phyloP scores from a whole-genome alignment of 2,888 invertebrate species.

The Andrena fulva region DNA sequence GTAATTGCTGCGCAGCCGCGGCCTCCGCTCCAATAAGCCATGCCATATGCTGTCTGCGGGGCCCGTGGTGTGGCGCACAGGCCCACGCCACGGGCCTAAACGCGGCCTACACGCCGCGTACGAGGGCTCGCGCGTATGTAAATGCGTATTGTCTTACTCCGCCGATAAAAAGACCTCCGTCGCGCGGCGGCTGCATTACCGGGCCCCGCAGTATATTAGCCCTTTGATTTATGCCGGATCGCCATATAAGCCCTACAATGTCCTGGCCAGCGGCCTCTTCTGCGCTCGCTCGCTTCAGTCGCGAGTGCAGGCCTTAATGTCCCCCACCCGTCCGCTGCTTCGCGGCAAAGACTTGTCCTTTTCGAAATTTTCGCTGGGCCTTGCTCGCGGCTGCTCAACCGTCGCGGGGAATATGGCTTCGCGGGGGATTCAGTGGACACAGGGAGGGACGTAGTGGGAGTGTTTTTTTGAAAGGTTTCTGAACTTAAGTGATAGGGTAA shows the following conservation, averaged over 20 bases:
- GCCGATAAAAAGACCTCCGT: constrained; percentile 82
- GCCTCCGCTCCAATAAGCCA: constrained; percentile 76
- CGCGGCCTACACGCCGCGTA: constrained; percentile 62
- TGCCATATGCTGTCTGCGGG: constrained; percentile 69
- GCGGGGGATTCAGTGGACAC: not conserved
- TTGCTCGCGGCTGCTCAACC: not conserved
- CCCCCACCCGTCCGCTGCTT: not conserved
- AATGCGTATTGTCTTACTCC: constrained; percentile 83
- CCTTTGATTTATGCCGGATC: constrained; percentile 83
- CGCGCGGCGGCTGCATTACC: constrained; percentile 79
- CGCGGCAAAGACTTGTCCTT: constrained; percentile 41
- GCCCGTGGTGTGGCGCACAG: constrained; percentile 27
- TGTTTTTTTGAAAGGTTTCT: no score
- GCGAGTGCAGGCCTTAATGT: constrained; percentile 28
- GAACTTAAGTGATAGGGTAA: no score
- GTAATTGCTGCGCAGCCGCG: constrained; percentile 79
- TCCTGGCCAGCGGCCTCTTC: constrained; percentile 60
- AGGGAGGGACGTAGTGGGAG: no score
- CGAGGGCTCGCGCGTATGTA: constrained; percentile 79
- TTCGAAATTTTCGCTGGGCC: constrained; percentile 43
- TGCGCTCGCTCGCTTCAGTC: constrained; percentile 26
- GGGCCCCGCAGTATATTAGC: constrained; percentile 81
- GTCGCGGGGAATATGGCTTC: not conserved
- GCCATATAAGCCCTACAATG: constrained; percentile 82
- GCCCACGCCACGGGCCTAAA: constrained; percentile 42